phyloP scores from a whole-genome alignment of 2,888 invertebrate genomes.

The Mycalesis mineus region DNA sequence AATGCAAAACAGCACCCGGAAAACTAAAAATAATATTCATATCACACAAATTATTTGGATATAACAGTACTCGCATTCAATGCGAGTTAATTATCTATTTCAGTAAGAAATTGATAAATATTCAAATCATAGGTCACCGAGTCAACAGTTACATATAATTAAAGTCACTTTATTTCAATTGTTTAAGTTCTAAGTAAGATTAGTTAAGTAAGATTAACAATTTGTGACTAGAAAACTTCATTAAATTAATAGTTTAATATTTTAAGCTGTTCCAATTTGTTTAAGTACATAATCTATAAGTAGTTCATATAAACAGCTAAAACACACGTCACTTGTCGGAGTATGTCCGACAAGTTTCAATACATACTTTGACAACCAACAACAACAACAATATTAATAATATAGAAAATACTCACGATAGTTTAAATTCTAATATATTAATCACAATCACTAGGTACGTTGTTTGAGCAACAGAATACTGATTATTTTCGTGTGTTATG shows the following conservation, averaged over 20 bases:
- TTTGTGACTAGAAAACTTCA: slow-evolving; percentile 24
- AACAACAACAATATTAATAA: too few species aligned
- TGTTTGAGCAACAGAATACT: slow-evolving; percentile 41
- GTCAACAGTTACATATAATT: neutral
- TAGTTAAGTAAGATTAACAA: slow-evolving; percentile 10
- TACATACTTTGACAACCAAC: too few species aligned
- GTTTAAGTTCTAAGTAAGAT: neutral
- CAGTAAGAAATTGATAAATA: neutral
- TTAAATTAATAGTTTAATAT: neutral
- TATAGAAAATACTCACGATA: too few species aligned
- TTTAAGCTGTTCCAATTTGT: neutral
- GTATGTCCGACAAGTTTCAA: too few species aligned
- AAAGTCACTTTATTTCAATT: neutral
- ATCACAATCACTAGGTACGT: slow-evolving; percentile 21
- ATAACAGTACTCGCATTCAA: neutral
- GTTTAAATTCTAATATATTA: too few species aligned
- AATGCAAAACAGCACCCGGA: too few species aligned
- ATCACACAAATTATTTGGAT: neutral
- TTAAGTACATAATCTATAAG: neutral
- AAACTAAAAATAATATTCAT: too few species aligned
- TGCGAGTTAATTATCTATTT: neutral
- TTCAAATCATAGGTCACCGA: neutral
- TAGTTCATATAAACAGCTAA: too few species aligned
- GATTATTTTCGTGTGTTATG: slow-evolving; percentile 18
- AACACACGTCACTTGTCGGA: too few species aligned